Percentiles rank a stretch among this genome's conserved stretches.
Evolutionary conservation across 2,797 vertebrate genomes (phyloP).

Genomic region (Peromyscus eremicus): DNA sequence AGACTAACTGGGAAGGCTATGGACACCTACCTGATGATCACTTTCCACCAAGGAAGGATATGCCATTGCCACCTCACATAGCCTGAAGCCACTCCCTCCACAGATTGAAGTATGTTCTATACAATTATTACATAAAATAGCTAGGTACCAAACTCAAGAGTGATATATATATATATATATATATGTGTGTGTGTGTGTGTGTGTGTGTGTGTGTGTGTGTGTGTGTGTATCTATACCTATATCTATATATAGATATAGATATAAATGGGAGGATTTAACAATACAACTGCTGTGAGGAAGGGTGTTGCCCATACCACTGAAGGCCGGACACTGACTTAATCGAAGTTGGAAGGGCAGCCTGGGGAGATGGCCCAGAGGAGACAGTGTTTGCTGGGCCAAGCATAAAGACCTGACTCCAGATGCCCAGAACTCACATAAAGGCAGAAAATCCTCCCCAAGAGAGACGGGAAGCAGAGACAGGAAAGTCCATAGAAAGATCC

Average conservation of each 20-base stretch:
- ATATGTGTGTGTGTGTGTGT: too few species aligned
- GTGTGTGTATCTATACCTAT: too few species aligned
- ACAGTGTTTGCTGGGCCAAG: background rate
- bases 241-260: background rate
- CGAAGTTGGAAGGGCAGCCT: background rate
- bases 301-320: background rate
- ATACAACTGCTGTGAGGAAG: background rate
- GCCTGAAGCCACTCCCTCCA: background rate
- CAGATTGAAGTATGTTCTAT: background rate
- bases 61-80: background rate
- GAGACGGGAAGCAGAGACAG: background rate
- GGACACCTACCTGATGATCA: background rate
- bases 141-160: conserved; percentile 14
- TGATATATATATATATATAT: too few species aligned
- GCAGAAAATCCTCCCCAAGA: background rate
- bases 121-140: background rate
- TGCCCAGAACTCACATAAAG: background rate
- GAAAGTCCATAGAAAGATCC: background rate
- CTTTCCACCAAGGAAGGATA: background rate
- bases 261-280: background rate
- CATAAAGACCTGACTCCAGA: background rate
- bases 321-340: background rate
- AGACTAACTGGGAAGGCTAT: background rate
- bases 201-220: background rate
- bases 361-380: background rate